These are phyloP conservation scores for Trichonephila clavata DNA, from an alignment of 1,140 invertebrate species.

Conservation along the genomic window DNA sequence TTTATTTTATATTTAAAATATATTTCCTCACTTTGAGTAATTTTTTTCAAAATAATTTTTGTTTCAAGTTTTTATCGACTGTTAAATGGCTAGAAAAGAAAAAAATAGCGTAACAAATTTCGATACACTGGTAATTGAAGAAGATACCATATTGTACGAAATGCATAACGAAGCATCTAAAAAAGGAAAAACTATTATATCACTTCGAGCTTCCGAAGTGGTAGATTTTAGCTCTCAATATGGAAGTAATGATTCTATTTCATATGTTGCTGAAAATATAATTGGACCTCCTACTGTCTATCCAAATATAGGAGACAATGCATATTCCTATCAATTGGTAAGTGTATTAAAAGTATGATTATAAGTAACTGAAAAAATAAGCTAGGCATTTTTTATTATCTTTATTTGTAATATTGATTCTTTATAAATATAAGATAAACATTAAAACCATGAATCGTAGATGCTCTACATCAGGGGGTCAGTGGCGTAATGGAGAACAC, in stretches of 20 bases:
- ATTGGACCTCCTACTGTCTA: constrained; percentile 90
- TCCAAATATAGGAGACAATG: constrained; percentile 93
- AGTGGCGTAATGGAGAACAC: no score
- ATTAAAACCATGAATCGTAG: no score
- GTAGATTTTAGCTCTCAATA: constrained; percentile 94
- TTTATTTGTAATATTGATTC: no score
- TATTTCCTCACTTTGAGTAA: background rate
- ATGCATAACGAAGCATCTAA: constrained; percentile 23
- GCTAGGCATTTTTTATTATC: no score
- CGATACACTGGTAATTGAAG: constrained; percentile 42
- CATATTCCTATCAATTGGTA: constrained; percentile 94
- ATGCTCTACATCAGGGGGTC: no score
- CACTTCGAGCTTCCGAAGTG: constrained; percentile 82
- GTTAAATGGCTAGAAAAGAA: background rate
- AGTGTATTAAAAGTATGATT: background rate
- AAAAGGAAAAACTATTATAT: constrained; percentile 43
- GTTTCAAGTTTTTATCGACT: background rate
- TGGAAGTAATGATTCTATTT: constrained; percentile 91
- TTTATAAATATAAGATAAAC: no score
- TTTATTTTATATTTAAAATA: no score
- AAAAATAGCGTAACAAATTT: background rate
- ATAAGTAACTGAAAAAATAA: no score
- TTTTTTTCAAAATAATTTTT: background rate
- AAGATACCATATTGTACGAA: constrained; percentile 45
- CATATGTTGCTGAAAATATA: constrained; percentile 92